Conservation (phyloP, 2,113 vertebrate species). For the Hylia prasina region DNA sequence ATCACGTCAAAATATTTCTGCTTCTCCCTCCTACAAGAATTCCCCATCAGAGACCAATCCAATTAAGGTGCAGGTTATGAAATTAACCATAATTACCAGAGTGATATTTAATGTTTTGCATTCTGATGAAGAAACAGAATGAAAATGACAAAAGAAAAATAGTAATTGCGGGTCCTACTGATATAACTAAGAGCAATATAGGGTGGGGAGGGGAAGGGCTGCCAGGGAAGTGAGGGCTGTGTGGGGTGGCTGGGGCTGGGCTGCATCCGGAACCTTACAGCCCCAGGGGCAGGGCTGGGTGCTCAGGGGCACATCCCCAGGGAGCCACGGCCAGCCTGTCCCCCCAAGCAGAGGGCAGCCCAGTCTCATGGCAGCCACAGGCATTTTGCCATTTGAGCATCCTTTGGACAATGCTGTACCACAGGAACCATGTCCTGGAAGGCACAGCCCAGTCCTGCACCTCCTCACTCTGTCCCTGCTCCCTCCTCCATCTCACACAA, state of each 20-base stretch:
- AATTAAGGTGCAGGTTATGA: slow-evolving; percentile 65
- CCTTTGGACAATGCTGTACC: rapidly evolving
- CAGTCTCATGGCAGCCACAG: neutral
- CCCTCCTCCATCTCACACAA: neutral
- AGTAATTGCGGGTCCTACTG: neutral
- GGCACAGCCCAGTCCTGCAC: neutral
- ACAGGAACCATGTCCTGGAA: rapidly evolving
- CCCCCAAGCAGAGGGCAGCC: neutral
- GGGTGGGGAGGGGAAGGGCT: neutral
- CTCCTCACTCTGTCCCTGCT: neutral
- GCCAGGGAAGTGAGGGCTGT: neutral
- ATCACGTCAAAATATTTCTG: slow-evolving; percentile 54
- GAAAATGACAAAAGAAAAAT: slow-evolving; percentile 8
- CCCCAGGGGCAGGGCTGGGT: neutral
- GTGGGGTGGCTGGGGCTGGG: neutral
- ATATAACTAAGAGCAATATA: neutral
- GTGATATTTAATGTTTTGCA: slow-evolving; percentile 37
- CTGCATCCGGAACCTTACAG: neutral
- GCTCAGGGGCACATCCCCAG: neutral
- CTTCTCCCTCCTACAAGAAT: slow-evolving; percentile 47
- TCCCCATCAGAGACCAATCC: slow-evolving; percentile 57
- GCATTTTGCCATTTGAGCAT: neutral
- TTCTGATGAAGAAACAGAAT: slow-evolving; percentile 46
- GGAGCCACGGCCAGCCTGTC: neutral
- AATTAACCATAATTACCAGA: slow-evolving; percentile 62